Percentiles rank a stretch among this genome's conserved stretches.
phyloP scores from a whole-genome alignment of 2,113 vertebrate species.

The Butorides virescens region DNA sequence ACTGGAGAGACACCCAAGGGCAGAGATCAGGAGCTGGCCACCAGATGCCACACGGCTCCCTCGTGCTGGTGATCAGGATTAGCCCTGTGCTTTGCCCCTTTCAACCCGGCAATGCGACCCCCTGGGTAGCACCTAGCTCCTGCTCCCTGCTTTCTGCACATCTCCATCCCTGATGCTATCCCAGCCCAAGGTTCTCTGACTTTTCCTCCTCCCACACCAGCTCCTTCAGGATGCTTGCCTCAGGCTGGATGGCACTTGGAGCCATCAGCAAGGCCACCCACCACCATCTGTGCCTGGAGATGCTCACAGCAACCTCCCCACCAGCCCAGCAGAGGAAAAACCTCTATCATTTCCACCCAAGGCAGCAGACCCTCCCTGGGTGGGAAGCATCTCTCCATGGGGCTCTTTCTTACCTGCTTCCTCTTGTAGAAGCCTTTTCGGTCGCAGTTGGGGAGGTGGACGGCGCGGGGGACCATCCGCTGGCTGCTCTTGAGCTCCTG shows the following conservation, averaged over 20 bases:
- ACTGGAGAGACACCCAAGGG: constrained; percentile 74
- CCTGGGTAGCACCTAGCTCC: not conserved
- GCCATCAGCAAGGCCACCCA: not conserved
- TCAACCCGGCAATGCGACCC: not conserved
- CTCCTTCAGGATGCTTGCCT: not conserved
- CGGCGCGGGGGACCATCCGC: constrained; percentile 86
- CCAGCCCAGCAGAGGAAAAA: not conserved
- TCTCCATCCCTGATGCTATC: not conserved
- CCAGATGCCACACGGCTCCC: accelerated
- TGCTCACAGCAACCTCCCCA: not conserved
- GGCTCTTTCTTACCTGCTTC: constrained; percentile 85
- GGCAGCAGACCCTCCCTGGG: not conserved
- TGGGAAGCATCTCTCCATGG: not conserved
- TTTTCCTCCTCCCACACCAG: not conserved
- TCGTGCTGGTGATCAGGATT: not conserved
- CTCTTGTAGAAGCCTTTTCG: constrained; percentile 98
- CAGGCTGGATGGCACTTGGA: not conserved
- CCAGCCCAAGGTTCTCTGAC: not conserved
- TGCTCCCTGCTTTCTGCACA: not conserved
- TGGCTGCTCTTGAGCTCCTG: constrained; percentile 93
- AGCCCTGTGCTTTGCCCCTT: not conserved
- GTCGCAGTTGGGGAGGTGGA: constrained; percentile 98
- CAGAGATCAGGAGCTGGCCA: not conserved
- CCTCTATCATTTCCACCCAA: not conserved
- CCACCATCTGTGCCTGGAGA: not conserved